phyloP scores from a whole-genome alignment of 2,797 vertebrate genomes.

The Decapterus maruadsi region DNA sequence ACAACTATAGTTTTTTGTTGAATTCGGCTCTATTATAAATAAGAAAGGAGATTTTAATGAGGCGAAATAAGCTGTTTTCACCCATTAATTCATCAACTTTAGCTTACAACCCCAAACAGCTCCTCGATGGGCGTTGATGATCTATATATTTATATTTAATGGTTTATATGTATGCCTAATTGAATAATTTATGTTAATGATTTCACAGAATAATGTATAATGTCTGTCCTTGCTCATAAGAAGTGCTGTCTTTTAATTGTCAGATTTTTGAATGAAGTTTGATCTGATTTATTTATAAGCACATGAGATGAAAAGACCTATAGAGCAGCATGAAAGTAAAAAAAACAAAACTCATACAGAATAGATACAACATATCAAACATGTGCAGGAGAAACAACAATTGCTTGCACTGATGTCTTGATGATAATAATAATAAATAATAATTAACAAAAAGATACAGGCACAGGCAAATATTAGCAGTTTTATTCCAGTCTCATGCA shows the following conservation, averaged over 20 bases:
- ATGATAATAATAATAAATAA: background rate
- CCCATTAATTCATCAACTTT: fast-evolving
- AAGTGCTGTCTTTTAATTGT: no score
- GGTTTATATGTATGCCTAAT: background rate
- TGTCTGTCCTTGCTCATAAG: no score
- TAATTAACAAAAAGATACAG: no score
- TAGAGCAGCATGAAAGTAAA: no score
- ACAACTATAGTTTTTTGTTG: fast-evolving
- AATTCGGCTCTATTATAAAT: background rate
- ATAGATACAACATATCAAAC: no score
- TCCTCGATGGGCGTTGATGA: background rate
- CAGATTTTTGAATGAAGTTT: background rate
- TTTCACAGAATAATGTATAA: fast-evolving
- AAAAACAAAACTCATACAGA: no score
- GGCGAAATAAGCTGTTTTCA: fast-evolving
- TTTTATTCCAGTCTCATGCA: background rate
- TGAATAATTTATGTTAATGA: background rate
- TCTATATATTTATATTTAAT: background rate
- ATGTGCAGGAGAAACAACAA: no score
- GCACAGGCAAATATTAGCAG: background rate
- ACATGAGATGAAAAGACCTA: no score
- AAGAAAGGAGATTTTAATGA: fast-evolving
- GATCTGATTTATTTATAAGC: no score
- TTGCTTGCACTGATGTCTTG: background rate
- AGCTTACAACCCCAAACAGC: background rate